Conservation (phyloP, 2,888 invertebrate genomes). For the Eupithecia subfuscata region DNA sequence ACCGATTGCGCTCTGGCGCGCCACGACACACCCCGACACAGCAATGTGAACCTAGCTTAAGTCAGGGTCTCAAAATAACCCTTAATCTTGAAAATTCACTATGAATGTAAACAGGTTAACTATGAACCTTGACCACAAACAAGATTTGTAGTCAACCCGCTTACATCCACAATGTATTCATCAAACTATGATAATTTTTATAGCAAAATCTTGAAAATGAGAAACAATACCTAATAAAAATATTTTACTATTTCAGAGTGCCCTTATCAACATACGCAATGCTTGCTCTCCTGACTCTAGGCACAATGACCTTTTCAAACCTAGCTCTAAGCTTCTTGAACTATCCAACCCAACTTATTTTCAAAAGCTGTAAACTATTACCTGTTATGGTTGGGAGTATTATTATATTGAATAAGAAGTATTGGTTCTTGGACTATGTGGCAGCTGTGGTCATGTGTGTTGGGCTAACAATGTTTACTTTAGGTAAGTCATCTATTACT, state of each 20-base stretch:
- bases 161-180: too few relatives aligned
- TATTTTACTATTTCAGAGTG: conserved; percentile 85
- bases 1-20: too few relatives aligned
- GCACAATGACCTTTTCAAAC: conserved; percentile 98
- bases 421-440: conserved; percentile 91
- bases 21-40: too few relatives aligned
- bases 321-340: conserved; percentile 96
- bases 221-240: background rate
- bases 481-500: conserved; percentile 84
- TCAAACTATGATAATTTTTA: too few relatives aligned
- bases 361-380: conserved; percentile 98
- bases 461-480: conserved; percentile 95
- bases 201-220: too few relatives aligned
- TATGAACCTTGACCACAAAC: background rate
- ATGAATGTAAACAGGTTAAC: background rate
- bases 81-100: background rate
- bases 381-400: conserved; percentile 98
- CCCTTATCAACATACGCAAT: conserved; percentile 91
- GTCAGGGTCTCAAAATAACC: too few relatives aligned
- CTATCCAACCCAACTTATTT: conserved; percentile 98
- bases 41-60: too few relatives aligned
- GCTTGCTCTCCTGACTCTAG: conserved; percentile 93
- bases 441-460: conserved; percentile 94
- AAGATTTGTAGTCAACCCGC: too few relatives aligned
- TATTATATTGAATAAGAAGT: conserved; percentile 94